Percentiles rank a stretch among this genome's conserved stretches.
phyloP scores from a whole-genome alignment of 2,888 invertebrate genomes.

The Syritta pipiens region DNA sequence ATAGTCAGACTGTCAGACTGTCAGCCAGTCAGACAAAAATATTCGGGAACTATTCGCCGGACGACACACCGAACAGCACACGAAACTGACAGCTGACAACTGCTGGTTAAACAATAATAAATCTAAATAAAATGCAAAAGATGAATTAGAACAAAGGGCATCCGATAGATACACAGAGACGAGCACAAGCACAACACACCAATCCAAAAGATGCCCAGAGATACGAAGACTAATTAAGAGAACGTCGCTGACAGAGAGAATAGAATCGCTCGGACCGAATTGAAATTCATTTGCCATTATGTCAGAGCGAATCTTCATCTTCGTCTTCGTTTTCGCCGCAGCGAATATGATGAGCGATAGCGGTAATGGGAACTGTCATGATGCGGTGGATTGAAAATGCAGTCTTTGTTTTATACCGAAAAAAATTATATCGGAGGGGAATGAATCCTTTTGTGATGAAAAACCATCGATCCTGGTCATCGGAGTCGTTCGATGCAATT shows the following conservation, averaged over 20 bases:
- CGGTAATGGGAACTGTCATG: conserved; percentile 59
- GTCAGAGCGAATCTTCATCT: conserved; percentile 47
- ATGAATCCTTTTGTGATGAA: no score
- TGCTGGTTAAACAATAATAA: conserved; percentile 66
- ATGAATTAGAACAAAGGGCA: conserved; percentile 68
- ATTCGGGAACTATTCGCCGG: conserved; percentile 42
- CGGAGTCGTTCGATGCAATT: no score
- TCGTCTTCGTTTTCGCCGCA: no score
- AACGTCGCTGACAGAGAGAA: conserved; percentile 23
- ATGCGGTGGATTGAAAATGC: no score
- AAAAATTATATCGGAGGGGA: no score
- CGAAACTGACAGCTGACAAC: conserved; percentile 63
- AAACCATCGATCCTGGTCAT: no score
- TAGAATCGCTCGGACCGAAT: conserved; percentile 26
- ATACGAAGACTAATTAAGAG: conserved; percentile 59
- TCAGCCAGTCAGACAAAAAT: conserved; percentile 3
- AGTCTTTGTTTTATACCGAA: no score
- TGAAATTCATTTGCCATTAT: conserved; percentile 67
- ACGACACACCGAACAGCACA: conserved; percentile 14
- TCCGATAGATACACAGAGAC: conserved; percentile 18
- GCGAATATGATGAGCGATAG: conserved; percentile 55
- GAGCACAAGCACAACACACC: not conserved
- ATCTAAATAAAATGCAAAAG: conserved; percentile 61
- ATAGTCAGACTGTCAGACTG: conserved; percentile 39
- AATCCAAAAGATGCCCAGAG: not conserved